Evolutionary conservation across 2,888 invertebrate genomes (phyloP), one percentile per base, ranked within the genome.

Genomic region (Anarsia innoxiella): DNA sequence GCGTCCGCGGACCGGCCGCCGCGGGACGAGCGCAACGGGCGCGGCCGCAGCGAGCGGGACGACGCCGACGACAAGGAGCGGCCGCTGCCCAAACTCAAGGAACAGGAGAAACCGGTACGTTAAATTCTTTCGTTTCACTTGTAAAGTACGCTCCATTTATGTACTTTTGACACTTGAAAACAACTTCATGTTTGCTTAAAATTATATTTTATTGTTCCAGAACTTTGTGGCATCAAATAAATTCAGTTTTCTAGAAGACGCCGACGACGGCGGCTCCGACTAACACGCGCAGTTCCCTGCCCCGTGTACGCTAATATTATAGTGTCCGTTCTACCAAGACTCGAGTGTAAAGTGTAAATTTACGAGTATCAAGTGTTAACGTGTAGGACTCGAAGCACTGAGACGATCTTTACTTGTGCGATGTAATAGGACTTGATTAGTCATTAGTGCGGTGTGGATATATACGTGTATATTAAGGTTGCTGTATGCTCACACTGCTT

Each of bases 221-320:
- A 90, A 90, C 79, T 90, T 92, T 63, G 89, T 90, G 68, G 90
- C 89, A 63, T 89, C 90, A 63, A 93, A 93, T 72, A 92, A 92
- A 86, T 93, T 90, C 87, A 89, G 89, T 73, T 89, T 89, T 79
- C 80, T 91, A 62, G 89, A 90, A 62, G 89, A 89, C 66, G 91
- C 89, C 55, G 90, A 87, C 63, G 86, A 86, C 56, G 87, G 72
- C 57, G 80, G 58, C 23, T 82, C 78, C 40, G 83, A 84, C 42
- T 84, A 83, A 64, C 65, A 53, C 57, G 41, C 41, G 44, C 50
- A 40, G 41, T 40, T 9, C 2, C 2, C 25, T n/a, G 25, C 45
- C 42, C 49, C 44, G 46, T 53, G 59, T 51, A 59, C 56, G 63
- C 63, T 62, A 55, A 37, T 40, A 60, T 56, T 59, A 57, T 60